Evolutionary conservation across 2,113 vertebrate genomes (phyloP).

Genomic region (Pelvicachromis taeniatus): DNA sequence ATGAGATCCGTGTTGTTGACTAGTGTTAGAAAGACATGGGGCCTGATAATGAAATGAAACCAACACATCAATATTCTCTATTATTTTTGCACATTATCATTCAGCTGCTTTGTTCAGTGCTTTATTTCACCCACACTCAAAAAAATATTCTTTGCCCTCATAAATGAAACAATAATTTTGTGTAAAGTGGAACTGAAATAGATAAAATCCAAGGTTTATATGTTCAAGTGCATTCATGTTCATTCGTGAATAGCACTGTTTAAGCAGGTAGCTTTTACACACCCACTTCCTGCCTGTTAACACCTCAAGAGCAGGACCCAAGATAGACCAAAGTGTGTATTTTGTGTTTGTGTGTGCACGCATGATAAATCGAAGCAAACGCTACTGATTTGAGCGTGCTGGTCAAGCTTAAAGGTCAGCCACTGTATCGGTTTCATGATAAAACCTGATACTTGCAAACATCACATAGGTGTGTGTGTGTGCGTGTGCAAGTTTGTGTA

Average conservation of each 20-base stretch:
- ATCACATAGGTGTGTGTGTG: neutral
- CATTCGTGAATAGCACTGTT: neutral
- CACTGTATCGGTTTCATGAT: conserved; percentile 54
- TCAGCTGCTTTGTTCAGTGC: neutral
- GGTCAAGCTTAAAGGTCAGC: conserved; percentile 47
- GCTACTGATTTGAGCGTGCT: conserved; percentile 1
- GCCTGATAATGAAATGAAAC: conserved; percentile 12
- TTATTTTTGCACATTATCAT: conserved; percentile 2
- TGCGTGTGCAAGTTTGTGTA: neutral
- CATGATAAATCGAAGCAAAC: neutral
- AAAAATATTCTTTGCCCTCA: neutral
- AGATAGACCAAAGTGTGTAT: neutral
- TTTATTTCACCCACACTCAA: neutral
- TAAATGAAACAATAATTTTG: neutral
- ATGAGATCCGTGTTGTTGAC: neutral
- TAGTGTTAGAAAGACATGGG: rapidly evolving
- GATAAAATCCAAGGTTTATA: neutral
- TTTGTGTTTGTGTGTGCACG: neutral
- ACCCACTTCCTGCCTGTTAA: neutral
- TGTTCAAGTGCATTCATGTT: neutral
- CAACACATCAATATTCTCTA: neutral
- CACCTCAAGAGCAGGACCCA: neutral
- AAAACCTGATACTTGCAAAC: conserved; percentile 39
- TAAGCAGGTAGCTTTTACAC: conserved; percentile 28
- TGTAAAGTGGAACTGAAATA: neutral